Base-by-base conservation (phyloP, 2,888 invertebrate genomes). In the Pachliopta kotzebuea region DNA sequence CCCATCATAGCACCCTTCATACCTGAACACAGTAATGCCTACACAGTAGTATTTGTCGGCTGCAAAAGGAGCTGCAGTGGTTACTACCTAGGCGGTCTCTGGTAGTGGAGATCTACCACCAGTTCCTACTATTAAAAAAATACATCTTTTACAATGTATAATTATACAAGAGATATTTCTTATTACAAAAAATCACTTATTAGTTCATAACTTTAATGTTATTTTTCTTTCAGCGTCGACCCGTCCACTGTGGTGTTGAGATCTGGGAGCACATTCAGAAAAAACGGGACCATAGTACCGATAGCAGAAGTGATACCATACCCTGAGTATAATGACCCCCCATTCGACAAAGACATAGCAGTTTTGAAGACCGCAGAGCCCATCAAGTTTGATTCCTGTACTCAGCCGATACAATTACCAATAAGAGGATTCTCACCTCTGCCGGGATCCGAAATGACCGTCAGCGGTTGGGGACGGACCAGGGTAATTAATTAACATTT, bases 191-290 rank as follows among this genome's bases (percentile, higher is more conserved):
- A 8, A 8, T 9, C 31, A 31, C 8, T 37, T 14, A 37, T 14
- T 1, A 9, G 4, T 14, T 2, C 37, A 9, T 14, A 37, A 14
- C 37, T 14, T 4, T 4, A 37, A 37, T 37, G 11, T 52, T 17
- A 17, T 24, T 29, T 42, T 14, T 14, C 49, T 59, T 70, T 21
- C 62, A 71, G 71, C n/a, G 70, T 66, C 20, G 62, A 63, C 18
- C 37, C 66, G 11, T 54, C 17, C 0, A 61, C 58, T 4, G 70
- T 83, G 4, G 68, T 69, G 6, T 50, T 69, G 18, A 76, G 80
- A 7, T 78, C 79, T 50, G 84, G 84, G 2, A 78, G 78, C 21
- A 63, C 71, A 1, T 62, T 61, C 45, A 56, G 70, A 18, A 69
- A 76, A 18, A 18, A 59, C 0, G 82, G 78, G 9, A 84, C 65